Evolutionary conservation across 2,888 invertebrate genomes (phyloP).

Genomic region (Emesis furor): DNA sequence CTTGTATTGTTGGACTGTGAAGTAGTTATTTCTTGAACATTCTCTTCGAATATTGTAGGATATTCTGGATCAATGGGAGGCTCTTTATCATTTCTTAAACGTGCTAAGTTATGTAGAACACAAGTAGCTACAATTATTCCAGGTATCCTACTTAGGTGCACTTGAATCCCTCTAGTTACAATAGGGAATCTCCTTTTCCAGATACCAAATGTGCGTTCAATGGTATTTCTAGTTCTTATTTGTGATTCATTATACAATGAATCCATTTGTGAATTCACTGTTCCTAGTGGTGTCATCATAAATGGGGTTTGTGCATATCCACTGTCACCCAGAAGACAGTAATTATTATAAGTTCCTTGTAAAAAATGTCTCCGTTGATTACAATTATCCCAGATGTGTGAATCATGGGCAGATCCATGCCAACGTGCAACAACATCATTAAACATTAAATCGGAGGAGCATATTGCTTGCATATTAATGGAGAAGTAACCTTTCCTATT

Average conservation of each 20-base stretch:
- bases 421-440: constrained; percentile 40
- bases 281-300: constrained; percentile 51
- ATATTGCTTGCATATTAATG: constrained; percentile 41
- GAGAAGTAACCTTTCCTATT: too few species aligned
- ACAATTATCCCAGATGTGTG: constrained; percentile 43
- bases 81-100: background rate
- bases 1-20: background rate
- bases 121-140: constrained; percentile 5
- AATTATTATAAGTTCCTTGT: constrained; percentile 26
- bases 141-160: constrained; percentile 9
- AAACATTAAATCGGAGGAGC: constrained; percentile 26
- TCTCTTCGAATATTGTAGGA: background rate
- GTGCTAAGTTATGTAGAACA: background rate
- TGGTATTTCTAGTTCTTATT: background rate
- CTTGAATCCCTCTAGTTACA: background rate
- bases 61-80: background rate
- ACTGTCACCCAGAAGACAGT: constrained; percentile 51
- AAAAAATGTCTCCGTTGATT: constrained; percentile 34
- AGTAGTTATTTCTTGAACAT: background rate
- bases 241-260: background rate
- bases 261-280: background rate
- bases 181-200: constrained; percentile 7
- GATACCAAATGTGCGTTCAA: constrained; percentile 8
- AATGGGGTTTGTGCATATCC: constrained; percentile 51
- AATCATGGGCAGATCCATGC: constrained; percentile 39